Percentiles rank a stretch among this genome's conserved stretches.
Conservation (phyloP, 2,113 vertebrate genomes). For the Eurypyga helias region DNA sequence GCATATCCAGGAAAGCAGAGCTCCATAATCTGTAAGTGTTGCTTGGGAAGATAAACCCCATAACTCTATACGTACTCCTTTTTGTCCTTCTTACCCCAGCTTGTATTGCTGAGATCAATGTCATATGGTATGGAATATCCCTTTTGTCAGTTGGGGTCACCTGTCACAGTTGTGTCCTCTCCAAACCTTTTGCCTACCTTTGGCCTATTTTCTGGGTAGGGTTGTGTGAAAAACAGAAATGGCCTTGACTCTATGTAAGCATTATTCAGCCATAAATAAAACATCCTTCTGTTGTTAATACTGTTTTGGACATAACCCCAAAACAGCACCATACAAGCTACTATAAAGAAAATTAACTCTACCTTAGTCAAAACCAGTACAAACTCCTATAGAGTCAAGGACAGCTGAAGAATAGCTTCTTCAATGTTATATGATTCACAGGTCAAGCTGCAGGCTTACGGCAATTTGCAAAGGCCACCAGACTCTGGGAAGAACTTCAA, state of each 20-base stretch:
- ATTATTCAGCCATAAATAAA: not conserved
- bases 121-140: not conserved
- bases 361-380: not conserved
- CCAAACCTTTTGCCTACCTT: too few relatives aligned
- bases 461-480: not conserved
- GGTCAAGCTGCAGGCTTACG: not conserved
- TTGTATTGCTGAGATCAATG: not conserved
- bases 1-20: not conserved
- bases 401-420: not conserved
- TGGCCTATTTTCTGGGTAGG: fast-evolving
- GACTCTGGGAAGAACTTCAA: not conserved
- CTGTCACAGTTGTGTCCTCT: not conserved
- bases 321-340: not conserved
- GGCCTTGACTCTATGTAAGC: not conserved
- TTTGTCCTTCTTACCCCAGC: not conserved
- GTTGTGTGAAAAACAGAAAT: not conserved
- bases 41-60: not conserved
- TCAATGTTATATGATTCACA: not conserved
- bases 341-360: not conserved
- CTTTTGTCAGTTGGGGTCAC: not conserved
- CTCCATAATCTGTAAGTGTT: too few relatives aligned
- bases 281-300: not conserved
- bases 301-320: not conserved
- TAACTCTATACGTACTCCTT: fast-evolving
- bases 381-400: not conserved